Base-by-base conservation (phyloP, 2,888 invertebrate species). In the Polylopha cassiicola region DNA sequence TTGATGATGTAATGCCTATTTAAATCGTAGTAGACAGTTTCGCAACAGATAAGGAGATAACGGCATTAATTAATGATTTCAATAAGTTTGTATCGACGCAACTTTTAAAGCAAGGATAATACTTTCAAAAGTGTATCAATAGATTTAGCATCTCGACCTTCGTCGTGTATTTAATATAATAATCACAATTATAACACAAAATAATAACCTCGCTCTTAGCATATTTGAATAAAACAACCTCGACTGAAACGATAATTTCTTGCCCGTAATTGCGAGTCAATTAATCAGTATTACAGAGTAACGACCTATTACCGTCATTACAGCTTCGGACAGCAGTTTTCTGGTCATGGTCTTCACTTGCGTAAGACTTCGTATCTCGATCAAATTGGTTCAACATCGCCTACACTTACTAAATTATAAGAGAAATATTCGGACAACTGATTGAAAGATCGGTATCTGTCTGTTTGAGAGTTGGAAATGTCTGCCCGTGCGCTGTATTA, bases 401-500 rank as follows among this genome's bases (percentile, higher is more conserved):
- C 46, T 39, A 47, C 48, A 23, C 39, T 39, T 43, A 43, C 46
- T 37, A 24, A 29, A 41, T 38, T 42, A 28, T 24, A 26, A 43
- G 38, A 51, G 30, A 55, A 50, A 44, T 46, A 53, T 48, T 47
- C 60, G 56, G 67, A 71, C 68, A 66, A 58, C 39, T 65, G 66
- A 73, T 73, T 67, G 58, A 61, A 61, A 58, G 66, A 73, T 72
- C 55, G 17, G 34, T 68, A 65, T 66, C 66, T 48, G 43, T 49
- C n/a, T 52, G 24, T 41, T 41, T 34, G 41, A 41, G 36, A n/a
- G n/a, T 38, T 36, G 11, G 18, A 3, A 27, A 26, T 36, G 17
- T 16, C 22, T 29, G 22, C 21, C 34, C 39, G 34, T 39, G 48
- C 55, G 55, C 55, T 38, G 44, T 46, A 37, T 51, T 52, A 63